Base-by-base conservation (phyloP, 2,797 vertebrate species). In the Chloroceryle amazona region DNA sequence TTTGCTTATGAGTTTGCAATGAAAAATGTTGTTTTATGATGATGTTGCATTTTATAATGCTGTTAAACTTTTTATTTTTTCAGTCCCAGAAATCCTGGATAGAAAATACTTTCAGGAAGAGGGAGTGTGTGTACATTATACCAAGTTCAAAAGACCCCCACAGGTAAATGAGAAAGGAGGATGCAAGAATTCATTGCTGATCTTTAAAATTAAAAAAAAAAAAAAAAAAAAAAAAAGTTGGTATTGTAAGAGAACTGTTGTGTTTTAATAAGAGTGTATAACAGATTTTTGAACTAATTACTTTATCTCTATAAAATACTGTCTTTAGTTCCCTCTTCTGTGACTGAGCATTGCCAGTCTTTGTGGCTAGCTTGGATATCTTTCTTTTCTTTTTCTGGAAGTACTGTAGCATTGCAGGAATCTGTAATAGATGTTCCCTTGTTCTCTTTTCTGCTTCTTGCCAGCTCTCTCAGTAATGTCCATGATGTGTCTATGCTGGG, bases 11-110 rank as follows among this genome's bases (percentile, higher is more conserved):
- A 91, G 19, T 6, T 54, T 71, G 31, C n/a, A 21, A 51, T 35
- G 7, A 62, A 41, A 29, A 61, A 18, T 20, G 5, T 28, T 62
- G 28, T 19, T 71, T 9, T 29, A 11, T 61, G 22, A 63, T 78
- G n/a, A n/a, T n/a, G n/a, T 71, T 57, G 1, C 86, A 5, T 86
- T 81, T 93, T 88, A 5, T 60, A 76, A 52, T 31, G 11, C 23
- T 70, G 3, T 71, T 83, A 5, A 8, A 1, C 13, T 42, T 47
- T 95, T 80, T 98, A 35, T 97, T 97, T 98, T 98, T 97, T 74
- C 98, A 99, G 99, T 99, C 99, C 99, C 99, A 99, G 99, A 99
- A 99, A 99, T 99, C 99, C 98, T 99, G 99, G 99, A 99, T 99
- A 99, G 99, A 99, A 99, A 99, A 98, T 98, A 99, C 99, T 98